Evolutionary conservation across 2,113 vertebrate genomes (phyloP).

Genomic region (Spea multiplicata): DNA sequence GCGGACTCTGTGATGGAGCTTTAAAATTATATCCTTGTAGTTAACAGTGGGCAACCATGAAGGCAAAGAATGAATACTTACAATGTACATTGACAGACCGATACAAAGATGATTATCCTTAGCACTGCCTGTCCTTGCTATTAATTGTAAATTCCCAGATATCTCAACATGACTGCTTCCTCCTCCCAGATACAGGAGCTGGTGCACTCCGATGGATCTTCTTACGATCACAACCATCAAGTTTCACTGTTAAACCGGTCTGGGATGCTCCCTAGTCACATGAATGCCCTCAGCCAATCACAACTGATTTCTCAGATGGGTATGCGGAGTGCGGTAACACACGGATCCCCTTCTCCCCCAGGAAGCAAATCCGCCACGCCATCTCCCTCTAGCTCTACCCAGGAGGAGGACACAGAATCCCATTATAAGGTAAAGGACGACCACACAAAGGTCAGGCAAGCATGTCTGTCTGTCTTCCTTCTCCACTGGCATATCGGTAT

Average conservation of each 20-base stretch:
- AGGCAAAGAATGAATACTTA: no score
- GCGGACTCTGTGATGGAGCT: no score
- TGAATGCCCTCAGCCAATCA: constrained; percentile 85
- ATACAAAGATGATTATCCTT: no score
- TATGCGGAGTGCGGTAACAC: constrained; percentile 74
- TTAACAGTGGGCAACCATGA: no score
- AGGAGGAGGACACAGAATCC: constrained; percentile 95
- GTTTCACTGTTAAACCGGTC: constrained; percentile 85
- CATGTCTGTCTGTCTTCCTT: no score
- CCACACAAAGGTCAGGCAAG: no score
- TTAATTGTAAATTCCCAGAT: no score
- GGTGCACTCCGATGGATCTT: constrained; percentile 84
- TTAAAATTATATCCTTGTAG: no score
- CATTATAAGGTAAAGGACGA: constrained; percentile 82
- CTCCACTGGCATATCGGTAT: no score
- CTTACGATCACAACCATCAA: constrained; percentile 83
- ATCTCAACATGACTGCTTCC: background rate
- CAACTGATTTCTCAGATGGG: constrained; percentile 96
- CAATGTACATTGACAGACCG: no score
- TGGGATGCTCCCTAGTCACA: constrained; percentile 84
- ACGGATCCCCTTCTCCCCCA: constrained; percentile 93
- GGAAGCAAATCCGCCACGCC: constrained; percentile 98
- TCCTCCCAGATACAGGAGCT: constrained; percentile 91
- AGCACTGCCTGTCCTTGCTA: no score
- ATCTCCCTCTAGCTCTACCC: constrained; percentile 95